phyloP scores from a whole-genome alignment of 2,797 vertebrate species.

The Peromyscus aztecus region DNA sequence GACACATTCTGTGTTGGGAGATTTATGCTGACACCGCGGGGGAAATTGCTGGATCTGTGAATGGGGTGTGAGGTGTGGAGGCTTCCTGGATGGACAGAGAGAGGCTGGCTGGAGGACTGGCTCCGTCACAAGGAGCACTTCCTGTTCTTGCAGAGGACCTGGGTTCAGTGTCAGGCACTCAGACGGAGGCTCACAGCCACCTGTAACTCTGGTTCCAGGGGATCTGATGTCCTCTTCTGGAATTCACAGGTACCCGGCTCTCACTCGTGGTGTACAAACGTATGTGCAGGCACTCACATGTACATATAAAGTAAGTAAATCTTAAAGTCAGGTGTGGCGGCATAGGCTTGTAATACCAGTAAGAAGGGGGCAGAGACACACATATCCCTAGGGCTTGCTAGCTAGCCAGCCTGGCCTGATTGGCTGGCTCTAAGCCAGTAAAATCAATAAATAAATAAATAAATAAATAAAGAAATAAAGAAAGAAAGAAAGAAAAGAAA shows the following conservation, averaged over 20 bases:
- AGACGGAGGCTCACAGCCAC: neutral
- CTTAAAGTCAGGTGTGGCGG: neutral
- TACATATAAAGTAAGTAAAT: neutral
- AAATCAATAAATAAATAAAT: no score
- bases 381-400: neutral
- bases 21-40: neutral
- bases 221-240: neutral
- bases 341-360: neutral
- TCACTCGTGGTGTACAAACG: neutral
- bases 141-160: neutral
- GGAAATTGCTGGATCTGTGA: neutral
- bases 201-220: neutral
- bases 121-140: neutral
- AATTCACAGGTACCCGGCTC: neutral
- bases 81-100: neutral
- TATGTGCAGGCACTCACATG: neutral
- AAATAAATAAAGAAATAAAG: no score
- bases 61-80: neutral
- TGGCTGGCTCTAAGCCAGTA: neutral
- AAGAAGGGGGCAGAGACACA: neutral
- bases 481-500: no score
- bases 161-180: neutral
- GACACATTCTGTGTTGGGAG: neutral
- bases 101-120: neutral
- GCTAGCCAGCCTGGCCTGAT: neutral